A percentile compares a stretch with the other conserved stretches of the same genome.
Conservation (phyloP, 2,113 vertebrate genomes). For the Sinocyclocheilus grahami region DNA sequence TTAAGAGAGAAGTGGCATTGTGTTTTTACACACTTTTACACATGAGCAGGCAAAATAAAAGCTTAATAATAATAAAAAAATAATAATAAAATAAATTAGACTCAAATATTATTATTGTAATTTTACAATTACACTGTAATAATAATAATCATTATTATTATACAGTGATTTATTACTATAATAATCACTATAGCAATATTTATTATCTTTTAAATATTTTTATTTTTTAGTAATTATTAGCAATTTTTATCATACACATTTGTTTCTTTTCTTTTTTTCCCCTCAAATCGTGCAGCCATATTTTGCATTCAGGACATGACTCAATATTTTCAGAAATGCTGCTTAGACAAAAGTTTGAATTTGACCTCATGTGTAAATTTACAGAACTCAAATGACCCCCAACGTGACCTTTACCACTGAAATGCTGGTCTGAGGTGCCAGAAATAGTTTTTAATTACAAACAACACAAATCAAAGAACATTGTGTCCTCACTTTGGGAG, state of each 20-base stretch:
- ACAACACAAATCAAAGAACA: constrained; percentile 77
- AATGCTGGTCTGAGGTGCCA: constrained; percentile 72
- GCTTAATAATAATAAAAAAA: not conserved
- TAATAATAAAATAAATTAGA: too few relatives aligned
- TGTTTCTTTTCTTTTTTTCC: not conserved
- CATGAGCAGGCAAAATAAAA: not conserved
- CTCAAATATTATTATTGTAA: not conserved
- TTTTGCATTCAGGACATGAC: not conserved
- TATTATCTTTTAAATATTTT: not conserved
- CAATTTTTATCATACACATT: not conserved
- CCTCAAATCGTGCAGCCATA: constrained; percentile 1
- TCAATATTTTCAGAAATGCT: constrained; percentile 21
- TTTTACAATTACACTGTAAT: not conserved
- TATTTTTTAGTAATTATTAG: not conserved
- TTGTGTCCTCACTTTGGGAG: constrained; percentile 70
- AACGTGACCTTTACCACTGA: constrained; percentile 62
- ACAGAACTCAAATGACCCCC: constrained; percentile 31
- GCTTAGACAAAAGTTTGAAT: constrained; percentile 5
- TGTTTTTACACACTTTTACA: not conserved
- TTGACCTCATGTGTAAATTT: constrained; percentile 30
- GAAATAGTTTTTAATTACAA: constrained; percentile 75
- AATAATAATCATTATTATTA: not conserved
- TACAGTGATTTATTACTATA: not conserved
- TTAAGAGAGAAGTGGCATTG: not conserved
- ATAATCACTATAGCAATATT: not conserved